Percentiles rank a stretch among this genome's conserved stretches.
Evolutionary conservation across 2,797 vertebrate genomes (phyloP).

Genomic region (Micrastur ruficollis): DNA sequence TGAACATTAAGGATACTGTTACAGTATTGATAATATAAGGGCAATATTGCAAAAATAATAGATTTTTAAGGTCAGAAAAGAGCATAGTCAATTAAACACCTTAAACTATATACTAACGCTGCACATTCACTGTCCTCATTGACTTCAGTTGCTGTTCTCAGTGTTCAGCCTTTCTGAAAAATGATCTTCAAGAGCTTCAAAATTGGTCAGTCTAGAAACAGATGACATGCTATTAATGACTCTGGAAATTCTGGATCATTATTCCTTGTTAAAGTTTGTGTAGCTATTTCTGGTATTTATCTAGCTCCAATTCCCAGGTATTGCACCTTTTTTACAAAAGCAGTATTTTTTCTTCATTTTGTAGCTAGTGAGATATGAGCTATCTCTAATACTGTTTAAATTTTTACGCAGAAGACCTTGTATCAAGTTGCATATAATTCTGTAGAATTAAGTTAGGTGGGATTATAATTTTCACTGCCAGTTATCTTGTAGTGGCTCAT

Average conservation of each 20-base stretch:
- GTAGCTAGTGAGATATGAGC: not conserved
- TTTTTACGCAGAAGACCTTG: not conserved
- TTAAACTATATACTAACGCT: not conserved
- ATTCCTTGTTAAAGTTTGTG: not conserved
- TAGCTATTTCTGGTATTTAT: not conserved
- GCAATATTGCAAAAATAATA: not conserved
- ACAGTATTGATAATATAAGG: conserved; percentile 19
- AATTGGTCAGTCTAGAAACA: not conserved
- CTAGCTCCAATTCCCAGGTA: not conserved
- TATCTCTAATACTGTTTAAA: not conserved
- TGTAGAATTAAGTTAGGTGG: not conserved
- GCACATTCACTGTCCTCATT: not conserved
- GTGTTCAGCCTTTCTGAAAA: not conserved
- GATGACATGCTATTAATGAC: not conserved
- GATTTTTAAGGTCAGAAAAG: not conserved
- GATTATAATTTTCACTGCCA: not conserved
- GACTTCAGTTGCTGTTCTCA: not conserved
- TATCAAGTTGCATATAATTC: not conserved
- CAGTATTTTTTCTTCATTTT: not conserved
- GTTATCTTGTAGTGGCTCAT: not conserved
- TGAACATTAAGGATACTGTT: conserved; percentile 35
- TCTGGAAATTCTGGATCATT: not conserved
- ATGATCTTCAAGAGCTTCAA: not conserved
- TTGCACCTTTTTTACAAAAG: not conserved
- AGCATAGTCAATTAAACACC: not conserved